Evolutionary conservation across 2,888 invertebrate genomes (phyloP).

Genomic region (Caenorhabditis japonica): DNA sequence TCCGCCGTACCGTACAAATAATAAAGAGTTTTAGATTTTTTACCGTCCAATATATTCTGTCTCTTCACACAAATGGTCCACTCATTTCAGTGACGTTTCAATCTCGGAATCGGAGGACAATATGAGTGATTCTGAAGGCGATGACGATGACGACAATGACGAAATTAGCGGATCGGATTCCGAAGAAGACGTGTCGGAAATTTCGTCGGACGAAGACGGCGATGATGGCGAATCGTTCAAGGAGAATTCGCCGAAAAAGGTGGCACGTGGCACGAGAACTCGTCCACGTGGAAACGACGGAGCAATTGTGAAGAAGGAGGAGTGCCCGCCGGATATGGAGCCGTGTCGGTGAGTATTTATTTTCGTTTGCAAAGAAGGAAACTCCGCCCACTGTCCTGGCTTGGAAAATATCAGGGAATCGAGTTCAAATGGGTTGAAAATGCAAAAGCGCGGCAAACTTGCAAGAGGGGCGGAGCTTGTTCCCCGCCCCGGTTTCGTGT

Average conservation of each 20-base stretch:
- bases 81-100: conserved; percentile 35
- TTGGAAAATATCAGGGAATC: too few relatives aligned
- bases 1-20: background rate
- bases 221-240: conserved; percentile 75
- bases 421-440: too few relatives aligned
- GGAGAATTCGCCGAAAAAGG: conserved; percentile 76
- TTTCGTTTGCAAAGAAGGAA: too few relatives aligned
- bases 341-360: conserved; percentile 46
- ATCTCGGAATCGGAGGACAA: conserved; percentile 41
- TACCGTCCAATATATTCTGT: background rate
- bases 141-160: conserved; percentile 26
- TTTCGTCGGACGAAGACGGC: conserved; percentile 39
- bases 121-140: too few relatives aligned
- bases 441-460: too few relatives aligned
- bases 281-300: conserved; percentile 38
- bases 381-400: too few relatives aligned
- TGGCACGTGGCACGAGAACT: conserved; percentile 63
- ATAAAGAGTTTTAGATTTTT: conserved; percentile 1
- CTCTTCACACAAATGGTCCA: background rate
- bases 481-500: too few relatives aligned
- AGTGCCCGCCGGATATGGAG: conserved; percentile 46
- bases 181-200: conserved; percentile 33
- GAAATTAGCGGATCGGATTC: conserved; percentile 43
- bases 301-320: conserved; percentile 23
- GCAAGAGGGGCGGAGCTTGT: too few relatives aligned